A percentile compares a stretch with the other conserved stretches of the same genome.
These are phyloP conservation scores for Desmodus rotundus DNA, from an alignment of 2,113 vertebrate genomes.

Conservation along the genomic window DNA sequence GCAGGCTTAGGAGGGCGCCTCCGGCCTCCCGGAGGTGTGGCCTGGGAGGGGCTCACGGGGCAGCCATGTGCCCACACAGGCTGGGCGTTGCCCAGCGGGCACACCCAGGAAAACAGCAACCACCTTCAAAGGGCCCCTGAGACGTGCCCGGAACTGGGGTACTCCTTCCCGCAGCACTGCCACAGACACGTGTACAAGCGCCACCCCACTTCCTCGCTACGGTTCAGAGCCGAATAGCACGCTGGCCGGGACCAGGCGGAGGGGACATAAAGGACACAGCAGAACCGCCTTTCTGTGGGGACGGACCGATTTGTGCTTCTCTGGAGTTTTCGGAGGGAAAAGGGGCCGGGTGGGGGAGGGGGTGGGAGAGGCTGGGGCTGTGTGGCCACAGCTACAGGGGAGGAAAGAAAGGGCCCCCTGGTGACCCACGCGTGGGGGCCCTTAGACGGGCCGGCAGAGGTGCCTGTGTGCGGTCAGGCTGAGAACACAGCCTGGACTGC, in stretches of 20 bases:
- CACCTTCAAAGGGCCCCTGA: neutral
- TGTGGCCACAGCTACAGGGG: neutral
- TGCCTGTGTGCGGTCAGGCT: too few species aligned
- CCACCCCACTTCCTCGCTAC: neutral
- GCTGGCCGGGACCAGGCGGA: neutral
- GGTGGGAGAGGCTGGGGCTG: neutral
- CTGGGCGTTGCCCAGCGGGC: accelerated
- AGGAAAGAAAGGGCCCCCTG: neutral
- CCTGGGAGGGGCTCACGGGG: neutral
- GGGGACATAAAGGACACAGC: neutral
- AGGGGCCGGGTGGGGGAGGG: neutral
- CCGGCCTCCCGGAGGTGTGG: neutral
- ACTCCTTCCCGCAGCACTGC: neutral
- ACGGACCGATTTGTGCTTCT: neutral
- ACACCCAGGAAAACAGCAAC: neutral
- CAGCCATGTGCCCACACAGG: accelerated
- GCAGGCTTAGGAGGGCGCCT: too few species aligned
- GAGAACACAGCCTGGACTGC: too few species aligned
- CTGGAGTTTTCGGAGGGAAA: neutral
- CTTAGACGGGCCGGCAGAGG: neutral
- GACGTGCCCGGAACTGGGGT: neutral
- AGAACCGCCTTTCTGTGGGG: neutral
- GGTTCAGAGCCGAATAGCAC: neutral
- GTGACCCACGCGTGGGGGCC: neutral
- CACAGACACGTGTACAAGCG: accelerated